Evolutionary conservation across 2,888 invertebrate species (phyloP).

Genomic region (Physocephala rufipes): DNA sequence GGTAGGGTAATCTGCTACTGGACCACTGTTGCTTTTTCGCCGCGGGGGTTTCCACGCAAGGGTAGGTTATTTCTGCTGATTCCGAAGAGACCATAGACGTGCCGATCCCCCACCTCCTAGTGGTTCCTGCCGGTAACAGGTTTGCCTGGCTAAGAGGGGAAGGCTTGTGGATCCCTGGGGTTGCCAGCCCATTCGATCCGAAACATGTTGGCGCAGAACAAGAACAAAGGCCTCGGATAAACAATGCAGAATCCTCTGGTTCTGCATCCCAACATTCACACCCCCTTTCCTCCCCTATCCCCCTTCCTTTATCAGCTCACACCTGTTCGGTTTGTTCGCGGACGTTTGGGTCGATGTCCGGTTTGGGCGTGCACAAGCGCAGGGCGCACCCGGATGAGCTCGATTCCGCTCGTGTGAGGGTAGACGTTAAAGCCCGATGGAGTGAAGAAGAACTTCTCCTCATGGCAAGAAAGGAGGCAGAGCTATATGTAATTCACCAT

Average conservation of each 20-base stretch:
- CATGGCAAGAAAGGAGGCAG: constrained; percentile 24
- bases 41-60: background rate
- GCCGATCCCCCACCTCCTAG: constrained; percentile 1
- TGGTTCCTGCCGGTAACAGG: constrained; percentile 17
- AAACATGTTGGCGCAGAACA: background rate
- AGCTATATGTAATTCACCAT: background rate
- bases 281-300: background rate
- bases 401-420: constrained; percentile 5
- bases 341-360: constrained; percentile 3
- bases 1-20: no score
- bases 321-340: background rate
- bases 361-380: constrained; percentile 16
- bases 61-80: background rate
- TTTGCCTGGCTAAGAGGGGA: background rate
- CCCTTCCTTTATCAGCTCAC: background rate
- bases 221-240: constrained; percentile 13
- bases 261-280: background rate
- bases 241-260: background rate
- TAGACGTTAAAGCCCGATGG: constrained; percentile 23
- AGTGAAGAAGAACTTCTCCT: constrained; percentile 18
- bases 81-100: constrained; percentile 13
- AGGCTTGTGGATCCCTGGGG: constrained; percentile 4
- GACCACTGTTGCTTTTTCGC: no score
- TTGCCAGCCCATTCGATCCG: constrained; percentile 14
- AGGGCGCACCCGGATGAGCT: constrained; percentile 1